Percentiles rank a stretch among this genome's conserved stretches.
Conservation (phyloP, 2,888 invertebrate genomes). For the Scrobipalpa costella region DNA sequence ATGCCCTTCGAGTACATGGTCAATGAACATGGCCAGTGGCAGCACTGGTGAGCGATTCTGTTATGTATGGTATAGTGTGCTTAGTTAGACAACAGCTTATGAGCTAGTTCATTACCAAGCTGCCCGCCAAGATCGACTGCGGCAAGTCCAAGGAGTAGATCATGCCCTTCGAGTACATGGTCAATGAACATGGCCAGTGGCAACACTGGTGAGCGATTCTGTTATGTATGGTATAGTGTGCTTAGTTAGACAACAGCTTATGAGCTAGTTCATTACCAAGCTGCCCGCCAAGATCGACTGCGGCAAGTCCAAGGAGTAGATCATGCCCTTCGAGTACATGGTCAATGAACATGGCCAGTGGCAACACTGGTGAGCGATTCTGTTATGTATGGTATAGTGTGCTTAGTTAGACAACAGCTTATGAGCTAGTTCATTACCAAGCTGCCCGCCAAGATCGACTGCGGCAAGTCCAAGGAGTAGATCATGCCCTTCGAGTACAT, state of each 20-base stretch:
- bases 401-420: too few relatives aligned
- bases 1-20: conserved; percentile 93
- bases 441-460: conserved; percentile 71
- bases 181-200: conserved; percentile 88
- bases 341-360: conserved; percentile 88
- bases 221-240: conserved; percentile 80
- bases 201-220: conserved; percentile 88
- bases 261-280: conserved; percentile 86
- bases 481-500: conserved; percentile 92
- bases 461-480: conserved; percentile 81
- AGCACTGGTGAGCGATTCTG: conserved; percentile 87
- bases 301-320: conserved; percentile 79
- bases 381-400: background rate
- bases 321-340: conserved; percentile 91
- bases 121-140: conserved; percentile 77
- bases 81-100: too few relatives aligned
- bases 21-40: conserved; percentile 87
- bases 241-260: conserved; percentile 84
- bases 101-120: background rate
- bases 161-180: conserved; percentile 92
- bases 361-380: conserved; percentile 88
- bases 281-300: conserved; percentile 86
- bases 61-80: background rate
- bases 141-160: conserved; percentile 82
- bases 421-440: background rate